phyloP scores from a whole-genome alignment of 2,888 invertebrate species.

The Lasioglossum villosulum region DNA sequence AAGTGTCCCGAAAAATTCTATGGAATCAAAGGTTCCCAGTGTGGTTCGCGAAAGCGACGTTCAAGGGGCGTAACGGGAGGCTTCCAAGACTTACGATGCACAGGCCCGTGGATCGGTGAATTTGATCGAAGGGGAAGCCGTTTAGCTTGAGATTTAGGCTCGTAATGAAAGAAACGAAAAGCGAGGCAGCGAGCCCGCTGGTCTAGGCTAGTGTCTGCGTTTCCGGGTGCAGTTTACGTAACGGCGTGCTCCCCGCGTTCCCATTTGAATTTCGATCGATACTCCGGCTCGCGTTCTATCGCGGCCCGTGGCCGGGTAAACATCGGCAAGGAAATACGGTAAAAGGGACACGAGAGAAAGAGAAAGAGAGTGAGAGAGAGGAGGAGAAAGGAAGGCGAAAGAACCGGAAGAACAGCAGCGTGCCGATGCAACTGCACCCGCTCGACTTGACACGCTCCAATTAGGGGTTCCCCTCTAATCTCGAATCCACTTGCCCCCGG shows the following conservation, averaged over 20 bases:
- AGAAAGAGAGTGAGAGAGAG: too few relatives aligned
- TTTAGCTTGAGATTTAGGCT: too few relatives aligned
- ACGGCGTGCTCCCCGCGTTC: background rate
- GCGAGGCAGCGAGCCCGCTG: background rate
- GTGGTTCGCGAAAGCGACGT: background rate
- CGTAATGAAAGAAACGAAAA: background rate
- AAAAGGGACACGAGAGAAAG: background rate
- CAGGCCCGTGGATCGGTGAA: background rate
- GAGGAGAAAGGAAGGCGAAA: background rate
- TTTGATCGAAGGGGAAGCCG: background rate
- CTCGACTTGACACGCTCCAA: slow-evolving; percentile 27
- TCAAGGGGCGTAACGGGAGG: too few relatives aligned
- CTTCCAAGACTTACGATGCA: too few relatives aligned
- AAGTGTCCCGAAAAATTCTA: background rate
- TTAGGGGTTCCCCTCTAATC: slow-evolving; percentile 33
- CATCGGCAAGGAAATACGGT: background rate
- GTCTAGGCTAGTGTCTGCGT: background rate
- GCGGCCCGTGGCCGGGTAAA: background rate
- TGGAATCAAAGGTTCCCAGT: background rate
- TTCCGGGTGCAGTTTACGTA: slow-evolving; percentile 15
- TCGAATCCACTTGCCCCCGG: slow-evolving; percentile 22
- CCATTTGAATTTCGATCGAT: slow-evolving; percentile 24
- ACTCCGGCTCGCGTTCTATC: background rate
- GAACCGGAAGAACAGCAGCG: background rate
- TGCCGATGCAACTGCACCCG: background rate